Conservation (phyloP, 2,797 vertebrate species). For the Sebastiscus albofasciatus region DNA sequence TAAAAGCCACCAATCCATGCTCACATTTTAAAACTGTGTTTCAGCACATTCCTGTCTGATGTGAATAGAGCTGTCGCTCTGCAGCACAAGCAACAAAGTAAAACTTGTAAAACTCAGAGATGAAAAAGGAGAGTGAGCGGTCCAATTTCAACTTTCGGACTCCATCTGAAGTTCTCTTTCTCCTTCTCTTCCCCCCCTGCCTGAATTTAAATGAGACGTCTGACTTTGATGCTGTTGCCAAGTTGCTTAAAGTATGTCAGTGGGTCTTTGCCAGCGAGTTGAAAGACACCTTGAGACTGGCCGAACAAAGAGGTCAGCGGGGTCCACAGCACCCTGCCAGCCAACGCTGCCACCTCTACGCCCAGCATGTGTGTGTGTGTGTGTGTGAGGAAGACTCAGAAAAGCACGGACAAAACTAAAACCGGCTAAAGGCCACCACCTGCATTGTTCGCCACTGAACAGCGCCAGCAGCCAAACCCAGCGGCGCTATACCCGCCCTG, state of each 20-base stretch:
- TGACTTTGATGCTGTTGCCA: constrained; percentile 77
- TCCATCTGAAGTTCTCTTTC: constrained; percentile 50
- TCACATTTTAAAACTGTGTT: background rate
- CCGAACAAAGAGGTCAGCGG: constrained; percentile 71
- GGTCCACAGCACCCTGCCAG: constrained; percentile 51
- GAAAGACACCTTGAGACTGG: constrained; percentile 77
- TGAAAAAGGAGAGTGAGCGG: constrained; percentile 25
- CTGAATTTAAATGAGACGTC: constrained; percentile 75
- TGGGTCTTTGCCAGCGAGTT: constrained; percentile 71
- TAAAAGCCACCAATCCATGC: background rate
- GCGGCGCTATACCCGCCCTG: constrained; percentile 8
- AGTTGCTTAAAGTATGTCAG: constrained; percentile 77
- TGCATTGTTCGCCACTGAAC: constrained; percentile 53
- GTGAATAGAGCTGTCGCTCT: constrained; percentile 12
- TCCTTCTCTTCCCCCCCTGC: constrained; percentile 43
- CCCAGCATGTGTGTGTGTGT: background rate
- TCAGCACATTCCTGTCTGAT: background rate
- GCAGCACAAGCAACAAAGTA: constrained; percentile 14
- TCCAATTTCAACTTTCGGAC: constrained; percentile 57
- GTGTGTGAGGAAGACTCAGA: constrained; percentile 4
- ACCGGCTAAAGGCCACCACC: constrained; percentile 56
- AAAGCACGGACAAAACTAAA: constrained; percentile 30
- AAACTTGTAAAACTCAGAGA: constrained; percentile 11
- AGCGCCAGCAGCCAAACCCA: constrained; percentile 42
- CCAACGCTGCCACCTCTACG: constrained; percentile 29